Base-by-base conservation (phyloP, 1,140 invertebrate species). In the Octopus bimaculoides region DNA sequence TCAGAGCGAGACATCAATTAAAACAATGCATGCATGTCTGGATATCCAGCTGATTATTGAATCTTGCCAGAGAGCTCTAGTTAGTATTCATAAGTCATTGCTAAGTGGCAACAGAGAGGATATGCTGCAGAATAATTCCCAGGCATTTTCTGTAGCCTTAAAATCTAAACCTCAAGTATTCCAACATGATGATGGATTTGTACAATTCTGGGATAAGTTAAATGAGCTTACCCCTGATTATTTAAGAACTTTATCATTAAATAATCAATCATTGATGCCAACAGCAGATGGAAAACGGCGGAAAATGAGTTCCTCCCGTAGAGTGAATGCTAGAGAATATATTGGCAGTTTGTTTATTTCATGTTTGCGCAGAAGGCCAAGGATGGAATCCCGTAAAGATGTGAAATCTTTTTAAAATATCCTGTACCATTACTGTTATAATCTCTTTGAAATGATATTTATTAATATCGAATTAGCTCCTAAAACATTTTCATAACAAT, bases 261-360 rank as follows among this genome's bases (percentile, higher is more conserved):
- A 71, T 10, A n/a, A 14, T n/a, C 66, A 14, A 20, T 5, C 66
- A 3, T 20, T 71, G 66, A 71, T 71, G 66, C 8, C 5, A 20
- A n/a, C 66, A 20, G 66, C 66, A 71, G 66, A 71, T 71, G 66
- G 66, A 20, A 71, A 71, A 71, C 66, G 66, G 14, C 17, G 66
- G 66, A 71, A 71, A 20, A 71, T 71, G 66, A 71, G 66, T 14
- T 71, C 66, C 14, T 71, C 66, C 26, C 66, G 66, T 5, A 9
- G 66, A 20, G 14, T 20, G 17, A 71, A 20, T 71, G 66, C 66
- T n/a, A 71, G 66, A 20, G 66, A 71, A 71, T 71, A 71, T 14
- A 14, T 71, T 14, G 66, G 66, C 8, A 71, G 66, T 17, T 71
- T 71, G 26, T 71, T 71, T 17, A 20, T 71, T 14, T 71, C 66